Evolutionary conservation across 1,140 invertebrate genomes (phyloP), one percentile per base, ranked within the genome.

Genomic region (Drosophila biarmipes): DNA sequence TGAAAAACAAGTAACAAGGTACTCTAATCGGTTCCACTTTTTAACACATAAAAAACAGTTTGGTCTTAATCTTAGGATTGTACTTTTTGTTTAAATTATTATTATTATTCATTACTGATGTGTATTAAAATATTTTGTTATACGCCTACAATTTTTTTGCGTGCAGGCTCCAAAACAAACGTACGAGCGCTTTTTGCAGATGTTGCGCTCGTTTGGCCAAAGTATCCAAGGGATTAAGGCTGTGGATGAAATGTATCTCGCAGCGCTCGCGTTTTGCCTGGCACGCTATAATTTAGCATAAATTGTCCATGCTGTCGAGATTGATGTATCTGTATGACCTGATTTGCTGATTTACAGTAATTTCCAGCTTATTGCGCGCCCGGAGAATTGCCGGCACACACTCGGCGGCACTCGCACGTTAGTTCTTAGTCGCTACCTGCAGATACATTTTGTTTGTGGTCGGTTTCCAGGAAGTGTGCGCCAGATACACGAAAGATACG

Each of bases 291-390:
- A 89, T 80, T 89, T 89, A 84, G 76, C 84, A 89, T 89, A 89
- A 89, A 89, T 89, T 89, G 84, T 89, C 72, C 78, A 76, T 71
- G 85, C 76, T 89, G 84, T 89, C 79, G 72, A 89, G 84, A 89
- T 89, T 89, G 89, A 89, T 89, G 84, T 89, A 89, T 89, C 84
- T 89, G 89, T n/a, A 89, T 89, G 84, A 89, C 84, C 84, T 89
- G 84, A 89, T 89, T 89, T 89, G 84, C 84, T 84, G 84, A 89
- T 89, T 89, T 89, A 89, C 84, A 84, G 84, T 84, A 89, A 89
- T 89, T 89, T 87, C 76, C 80, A 87, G 76, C 84, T 84, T 69
- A 82, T 59, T 78, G 63, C 54, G 42, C 54, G 67, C 66, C 53
- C 66, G 45, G 38, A 69, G 40, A 71, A 57, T 51, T 35, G 45